Conservation (phyloP, 2,888 invertebrate species). For the Platerodrilus igneus region DNA sequence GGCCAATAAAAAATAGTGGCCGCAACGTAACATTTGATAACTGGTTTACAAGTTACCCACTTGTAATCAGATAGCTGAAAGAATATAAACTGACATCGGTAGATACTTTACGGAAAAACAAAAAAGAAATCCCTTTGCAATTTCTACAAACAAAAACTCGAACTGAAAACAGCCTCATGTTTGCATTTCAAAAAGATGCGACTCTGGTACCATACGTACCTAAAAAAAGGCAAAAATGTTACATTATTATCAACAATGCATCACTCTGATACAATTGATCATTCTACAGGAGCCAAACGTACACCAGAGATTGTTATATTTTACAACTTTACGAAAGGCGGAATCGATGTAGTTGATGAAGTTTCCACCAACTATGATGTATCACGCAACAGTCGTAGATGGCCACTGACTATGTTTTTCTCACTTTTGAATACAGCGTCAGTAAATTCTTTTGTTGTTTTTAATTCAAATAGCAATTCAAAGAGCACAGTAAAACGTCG, state of each 20-base stretch:
- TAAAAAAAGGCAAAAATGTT: conserved; percentile 13
- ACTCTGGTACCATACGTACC: conserved; percentile 16
- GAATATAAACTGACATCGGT: conserved; percentile 19
- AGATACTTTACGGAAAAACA: conserved; percentile 24
- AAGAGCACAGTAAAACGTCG: no score
- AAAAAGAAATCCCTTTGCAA: conserved; percentile 19
- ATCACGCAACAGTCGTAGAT: no score
- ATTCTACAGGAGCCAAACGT: not conserved
- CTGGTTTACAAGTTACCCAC: conserved; percentile 24
- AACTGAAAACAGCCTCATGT: conserved; percentile 1
- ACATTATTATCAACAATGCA: conserved; percentile 15
- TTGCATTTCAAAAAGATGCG: conserved; percentile 12
- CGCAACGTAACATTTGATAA: conserved; percentile 32
- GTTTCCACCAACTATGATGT: no score
- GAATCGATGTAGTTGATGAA: no score
- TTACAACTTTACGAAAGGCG: conserved; percentile 3
- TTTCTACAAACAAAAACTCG: conserved; percentile 6
- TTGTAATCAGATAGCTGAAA: conserved; percentile 19
- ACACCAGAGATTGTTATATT: conserved; percentile 8
- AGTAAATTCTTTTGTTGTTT: no score
- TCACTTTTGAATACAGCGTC: no score
- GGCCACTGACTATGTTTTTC: no score
- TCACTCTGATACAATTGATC: conserved; percentile 6
- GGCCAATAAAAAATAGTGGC: conserved; percentile 21
- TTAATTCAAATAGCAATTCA: no score